These are phyloP conservation scores for Psammodynastes pulverulentus DNA, from an alignment of 2,113 vertebrate species.

Conservation along the genomic window DNA sequence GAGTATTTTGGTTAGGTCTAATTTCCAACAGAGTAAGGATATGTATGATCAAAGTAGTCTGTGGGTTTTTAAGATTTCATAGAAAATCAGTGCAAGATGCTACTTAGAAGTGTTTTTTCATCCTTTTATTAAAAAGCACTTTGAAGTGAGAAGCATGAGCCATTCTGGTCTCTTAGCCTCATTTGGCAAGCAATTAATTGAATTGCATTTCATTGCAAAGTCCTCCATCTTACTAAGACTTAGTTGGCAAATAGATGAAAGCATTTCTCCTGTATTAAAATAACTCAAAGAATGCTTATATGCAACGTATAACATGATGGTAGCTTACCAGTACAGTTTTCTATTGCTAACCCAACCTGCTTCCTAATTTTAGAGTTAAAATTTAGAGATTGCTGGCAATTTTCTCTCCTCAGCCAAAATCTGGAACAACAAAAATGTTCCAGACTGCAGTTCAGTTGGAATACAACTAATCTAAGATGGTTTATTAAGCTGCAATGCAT, in stretches of 20 bases:
- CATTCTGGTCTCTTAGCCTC: not conserved
- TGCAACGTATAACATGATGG: not conserved
- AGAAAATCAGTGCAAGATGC: not conserved
- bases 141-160: not conserved
- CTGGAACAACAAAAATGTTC: not conserved
- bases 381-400: not conserved
- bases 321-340: not conserved
- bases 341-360: not conserved
- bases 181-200: not conserved
- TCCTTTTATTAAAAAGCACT: not conserved
- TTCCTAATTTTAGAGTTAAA: not conserved
- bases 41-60: not conserved
- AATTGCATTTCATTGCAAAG: not conserved
- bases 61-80: not conserved
- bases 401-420: not conserved
- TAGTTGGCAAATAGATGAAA: not conserved
- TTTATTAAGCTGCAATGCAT: not conserved
- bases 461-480: not conserved
- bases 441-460: not conserved
- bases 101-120: not conserved
- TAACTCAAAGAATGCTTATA: not conserved
- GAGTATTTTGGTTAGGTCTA: not conserved
- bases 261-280: not conserved
- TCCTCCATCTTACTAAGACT: not conserved
- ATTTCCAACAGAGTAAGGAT: not conserved